phyloP scores from a whole-genome alignment of 1,140 invertebrate species.

The Neodiprion virginianus region DNA sequence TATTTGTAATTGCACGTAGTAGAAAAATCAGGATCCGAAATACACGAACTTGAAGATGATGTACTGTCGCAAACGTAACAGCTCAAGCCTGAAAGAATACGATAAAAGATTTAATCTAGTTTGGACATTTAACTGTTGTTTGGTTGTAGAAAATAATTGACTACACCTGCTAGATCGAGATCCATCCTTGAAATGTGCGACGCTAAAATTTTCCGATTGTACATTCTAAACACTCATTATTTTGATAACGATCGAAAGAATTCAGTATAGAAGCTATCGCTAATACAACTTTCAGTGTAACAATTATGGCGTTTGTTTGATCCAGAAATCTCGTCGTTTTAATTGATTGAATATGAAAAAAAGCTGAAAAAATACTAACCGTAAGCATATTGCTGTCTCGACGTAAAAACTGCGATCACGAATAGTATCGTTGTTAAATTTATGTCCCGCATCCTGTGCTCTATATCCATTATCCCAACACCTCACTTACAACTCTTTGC shows the following conservation, averaged over 20 bases:
- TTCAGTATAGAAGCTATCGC: not conserved
- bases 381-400: not conserved
- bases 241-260: not conserved
- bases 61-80: conserved; percentile 17
- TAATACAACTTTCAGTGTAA: too few relatives aligned
- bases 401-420: not conserved
- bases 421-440: not conserved
- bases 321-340: too few relatives aligned
- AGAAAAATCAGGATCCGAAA: not conserved
- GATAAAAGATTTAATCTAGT: not conserved
- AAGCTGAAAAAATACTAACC: not conserved
- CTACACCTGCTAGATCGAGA: not conserved
- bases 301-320: too few relatives aligned
- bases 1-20: conserved; percentile 21
- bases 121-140: too few relatives aligned
- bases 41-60: not conserved
- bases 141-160: not conserved
- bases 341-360: too few relatives aligned
- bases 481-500: not conserved
- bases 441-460: not conserved
- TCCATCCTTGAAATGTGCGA: not conserved
- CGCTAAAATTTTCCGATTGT: not conserved
- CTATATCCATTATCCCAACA: not conserved
- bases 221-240: not conserved
- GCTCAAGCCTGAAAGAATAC: conserved; percentile 5